A percentile compares a stretch with the other conserved stretches of the same genome.
phyloP scores from a whole-genome alignment of 2,113 vertebrate genomes.

The Ameiurus melas region DNA sequence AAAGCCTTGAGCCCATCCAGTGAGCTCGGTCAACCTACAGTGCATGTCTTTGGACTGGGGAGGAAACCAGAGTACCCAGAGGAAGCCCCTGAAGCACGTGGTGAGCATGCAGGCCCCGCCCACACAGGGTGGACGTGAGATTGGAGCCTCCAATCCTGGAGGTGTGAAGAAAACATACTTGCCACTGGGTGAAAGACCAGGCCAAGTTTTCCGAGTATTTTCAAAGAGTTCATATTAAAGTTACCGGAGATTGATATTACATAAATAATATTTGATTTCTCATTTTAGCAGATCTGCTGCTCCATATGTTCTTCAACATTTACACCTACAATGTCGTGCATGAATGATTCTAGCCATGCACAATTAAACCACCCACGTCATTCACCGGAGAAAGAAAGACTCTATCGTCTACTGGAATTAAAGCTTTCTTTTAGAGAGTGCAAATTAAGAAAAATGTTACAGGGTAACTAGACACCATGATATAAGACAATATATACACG shows the following conservation, averaged over 20 bases:
- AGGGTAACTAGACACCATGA: neutral
- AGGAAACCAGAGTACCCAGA: no score
- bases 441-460: neutral
- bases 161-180: no score
- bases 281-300: neutral
- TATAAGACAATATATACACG: neutral
- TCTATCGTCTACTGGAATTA: neutral
- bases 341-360: neutral
- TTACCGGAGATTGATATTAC: neutral
- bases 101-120: no score
- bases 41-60: no score
- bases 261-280: neutral
- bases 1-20: no score
- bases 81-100: no score
- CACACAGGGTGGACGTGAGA: no score
- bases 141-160: no score
- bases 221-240: neutral
- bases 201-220: neutral
- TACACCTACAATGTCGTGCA: neutral
- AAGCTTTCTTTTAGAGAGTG: constrained; percentile 29
- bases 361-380: neutral
- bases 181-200: neutral
- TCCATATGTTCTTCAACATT: neutral
- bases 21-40: no score
- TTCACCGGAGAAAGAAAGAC: neutral